Percentiles rank a stretch among this genome's conserved stretches.
phyloP scores from a whole-genome alignment of 1,140 invertebrate genomes.

The Ditylenchus dipsaci region DNA sequence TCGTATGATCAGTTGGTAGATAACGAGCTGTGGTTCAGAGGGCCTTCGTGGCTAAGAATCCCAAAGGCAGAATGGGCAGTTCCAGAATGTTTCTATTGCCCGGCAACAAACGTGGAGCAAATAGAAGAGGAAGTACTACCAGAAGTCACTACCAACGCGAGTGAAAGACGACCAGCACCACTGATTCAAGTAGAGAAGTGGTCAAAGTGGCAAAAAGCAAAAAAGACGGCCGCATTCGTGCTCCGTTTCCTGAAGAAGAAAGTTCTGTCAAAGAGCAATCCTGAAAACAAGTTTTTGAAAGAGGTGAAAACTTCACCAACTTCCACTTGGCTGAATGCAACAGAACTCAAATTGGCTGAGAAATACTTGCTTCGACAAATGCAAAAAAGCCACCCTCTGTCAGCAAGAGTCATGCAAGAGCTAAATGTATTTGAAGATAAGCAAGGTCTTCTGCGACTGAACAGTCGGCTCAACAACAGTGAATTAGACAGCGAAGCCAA shows the following conservation, averaged over 20 bases:
- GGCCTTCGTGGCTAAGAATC: too few relatives aligned
- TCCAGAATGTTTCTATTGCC: not conserved
- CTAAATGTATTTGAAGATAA: constrained; percentile 14
- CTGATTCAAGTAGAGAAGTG: too few relatives aligned
- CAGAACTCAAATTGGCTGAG: constrained; percentile 8
- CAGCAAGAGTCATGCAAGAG: not conserved
- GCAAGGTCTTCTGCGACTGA: constrained; percentile 11
- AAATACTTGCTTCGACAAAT: constrained; percentile 3
- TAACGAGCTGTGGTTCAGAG: constrained; percentile 1
- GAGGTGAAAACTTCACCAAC: too few relatives aligned
- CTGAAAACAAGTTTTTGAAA: too few relatives aligned
- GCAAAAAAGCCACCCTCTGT: constrained; percentile 5
- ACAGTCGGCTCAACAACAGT: not conserved
- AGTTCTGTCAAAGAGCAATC: too few relatives aligned
- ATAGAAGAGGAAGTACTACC: too few relatives aligned
- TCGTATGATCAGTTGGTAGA: not conserved
- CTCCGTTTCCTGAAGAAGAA: too few relatives aligned
- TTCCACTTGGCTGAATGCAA: not conserved
- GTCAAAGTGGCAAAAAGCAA: too few relatives aligned
- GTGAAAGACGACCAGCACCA: too few relatives aligned
- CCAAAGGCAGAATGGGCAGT: not conserved
- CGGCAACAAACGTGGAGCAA: too few relatives aligned
- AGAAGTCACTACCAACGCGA: too few relatives aligned
- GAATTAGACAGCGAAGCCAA: not conserved
- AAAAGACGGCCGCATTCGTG: too few relatives aligned